Base-by-base conservation (phyloP, 2,797 vertebrate species). In the Lutjanus campechanus region DNA sequence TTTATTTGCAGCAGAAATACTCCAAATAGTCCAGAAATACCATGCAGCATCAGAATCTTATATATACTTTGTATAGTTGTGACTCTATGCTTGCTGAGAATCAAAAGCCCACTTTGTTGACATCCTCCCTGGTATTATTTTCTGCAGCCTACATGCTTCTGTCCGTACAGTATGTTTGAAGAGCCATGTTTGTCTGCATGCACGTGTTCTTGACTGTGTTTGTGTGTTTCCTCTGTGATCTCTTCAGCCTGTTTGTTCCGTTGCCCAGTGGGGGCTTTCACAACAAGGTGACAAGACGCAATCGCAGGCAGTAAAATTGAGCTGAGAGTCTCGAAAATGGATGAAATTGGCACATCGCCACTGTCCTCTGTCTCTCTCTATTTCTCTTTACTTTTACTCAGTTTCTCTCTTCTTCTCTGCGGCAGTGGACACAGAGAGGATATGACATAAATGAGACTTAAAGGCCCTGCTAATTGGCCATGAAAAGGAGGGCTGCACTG, bases 381-480 rank as follows among this genome's bases (percentile, higher is more conserved):
- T 16, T 15, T 40, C 6, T 29, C 8, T n/a, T 60, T 7, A 15
- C 2, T 40, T 66, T 44, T 20, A 5, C 15, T 46, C 22, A 8
- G 9, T 19, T 49, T 59, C n/a, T 44, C 19, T 46, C 46, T 2
- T n/a, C 80, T 59, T 63, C n/a, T 68, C 55, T 64, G 56, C 54
- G 68, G 55, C 47, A 8, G 53, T 56, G 53, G 56, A 83, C 69
- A 49, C 70, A 12, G 44, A 44, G 63, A 62, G 76, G 67, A 85
- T 55, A 50, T 78, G 77, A 78, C 71, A 47, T 58, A 69, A 76
- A 58, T 73, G 22, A 64, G 76, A 79, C 60, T 67, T 79, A 64
- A 83, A 83, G 50, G 69, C 58, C 12, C 1, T 4, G 15, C 72
- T 90, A 91, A 86, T 87, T 88, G 69, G 51, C 76, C 69, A 58